Percentiles rank a stretch among this genome's conserved stretches.
phyloP scores from a whole-genome alignment of 2,113 vertebrate genomes.

The Sapajus apella region DNA sequence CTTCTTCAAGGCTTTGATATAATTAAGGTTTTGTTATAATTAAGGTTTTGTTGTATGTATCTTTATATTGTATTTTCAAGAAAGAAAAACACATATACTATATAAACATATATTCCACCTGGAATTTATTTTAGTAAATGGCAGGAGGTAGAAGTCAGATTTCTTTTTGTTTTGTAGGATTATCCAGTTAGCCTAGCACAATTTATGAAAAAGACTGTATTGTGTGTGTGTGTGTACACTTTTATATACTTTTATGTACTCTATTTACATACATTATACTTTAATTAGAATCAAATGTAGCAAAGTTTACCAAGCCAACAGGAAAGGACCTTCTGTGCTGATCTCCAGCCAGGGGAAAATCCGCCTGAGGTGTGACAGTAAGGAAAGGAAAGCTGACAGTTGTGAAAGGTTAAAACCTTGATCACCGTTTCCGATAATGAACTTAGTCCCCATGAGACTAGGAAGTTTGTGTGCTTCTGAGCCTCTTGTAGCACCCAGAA shows the following conservation, averaged over 20 bases:
- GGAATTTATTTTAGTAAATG: no score
- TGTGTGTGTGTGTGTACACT: no score
- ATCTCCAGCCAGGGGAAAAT: not conserved
- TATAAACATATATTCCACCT: not conserved
- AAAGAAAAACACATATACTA: not conserved
- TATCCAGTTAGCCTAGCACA: no score
- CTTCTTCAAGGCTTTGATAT: not conserved
- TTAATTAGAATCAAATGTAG: not conserved
- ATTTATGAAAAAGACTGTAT: no score
- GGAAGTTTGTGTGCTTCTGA: not conserved
- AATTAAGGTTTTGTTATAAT: conserved; percentile 1
- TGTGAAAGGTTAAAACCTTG: not conserved
- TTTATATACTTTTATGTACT: no score
- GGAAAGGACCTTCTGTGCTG: not conserved
- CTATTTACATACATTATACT: not conserved
- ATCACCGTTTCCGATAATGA: not conserved
- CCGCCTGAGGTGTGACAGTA: not conserved
- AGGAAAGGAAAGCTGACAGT: not conserved
- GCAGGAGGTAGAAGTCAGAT: no score
- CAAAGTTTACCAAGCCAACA: not conserved
- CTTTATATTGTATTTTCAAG: conserved; percentile 1
- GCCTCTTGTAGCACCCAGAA: not conserved
- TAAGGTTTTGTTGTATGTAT: not conserved
- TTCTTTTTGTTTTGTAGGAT: no score
- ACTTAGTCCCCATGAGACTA: not conserved